These are phyloP conservation scores for Crossoptilon crossoptilon DNA, from an alignment of 2,797 vertebrate species.

Conservation along the genomic window DNA sequence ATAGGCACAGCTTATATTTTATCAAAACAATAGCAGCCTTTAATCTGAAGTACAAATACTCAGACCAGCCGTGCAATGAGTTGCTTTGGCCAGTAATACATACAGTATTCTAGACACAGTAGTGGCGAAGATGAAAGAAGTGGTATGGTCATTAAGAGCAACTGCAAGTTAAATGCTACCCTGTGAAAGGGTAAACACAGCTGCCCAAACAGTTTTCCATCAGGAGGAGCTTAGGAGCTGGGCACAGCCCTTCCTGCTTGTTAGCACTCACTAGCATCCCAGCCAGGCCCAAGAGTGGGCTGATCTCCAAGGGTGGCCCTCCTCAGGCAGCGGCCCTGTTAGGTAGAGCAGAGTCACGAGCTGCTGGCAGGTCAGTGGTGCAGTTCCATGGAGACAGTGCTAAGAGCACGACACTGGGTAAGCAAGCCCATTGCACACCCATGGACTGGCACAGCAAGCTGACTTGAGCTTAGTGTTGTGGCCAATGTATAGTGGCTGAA, in stretches of 20 bases:
- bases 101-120: neutral
- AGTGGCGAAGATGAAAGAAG: neutral
- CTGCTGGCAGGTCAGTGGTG: neutral
- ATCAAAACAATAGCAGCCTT: conserved; percentile 31
- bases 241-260: neutral
- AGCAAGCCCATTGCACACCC: neutral
- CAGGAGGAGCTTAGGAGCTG: neutral
- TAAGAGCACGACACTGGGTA: fast-evolving
- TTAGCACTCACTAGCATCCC: neutral
- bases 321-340: neutral
- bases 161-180: neutral
- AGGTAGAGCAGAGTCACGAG: neutral
- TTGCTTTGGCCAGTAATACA: neutral
- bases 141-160: neutral
- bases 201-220: neutral
- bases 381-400: fast-evolving
- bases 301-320: neutral
- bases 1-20: conserved; percentile 10
- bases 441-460: neutral
- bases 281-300: neutral
- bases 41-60: conserved; percentile 35
- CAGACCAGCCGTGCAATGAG: neutral
- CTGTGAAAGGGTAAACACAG: neutral
- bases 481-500: neutral
- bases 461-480: neutral